Evolutionary conservation across 2,113 vertebrate species (phyloP).

Genomic region (Petrocephalus zakoni): DNA sequence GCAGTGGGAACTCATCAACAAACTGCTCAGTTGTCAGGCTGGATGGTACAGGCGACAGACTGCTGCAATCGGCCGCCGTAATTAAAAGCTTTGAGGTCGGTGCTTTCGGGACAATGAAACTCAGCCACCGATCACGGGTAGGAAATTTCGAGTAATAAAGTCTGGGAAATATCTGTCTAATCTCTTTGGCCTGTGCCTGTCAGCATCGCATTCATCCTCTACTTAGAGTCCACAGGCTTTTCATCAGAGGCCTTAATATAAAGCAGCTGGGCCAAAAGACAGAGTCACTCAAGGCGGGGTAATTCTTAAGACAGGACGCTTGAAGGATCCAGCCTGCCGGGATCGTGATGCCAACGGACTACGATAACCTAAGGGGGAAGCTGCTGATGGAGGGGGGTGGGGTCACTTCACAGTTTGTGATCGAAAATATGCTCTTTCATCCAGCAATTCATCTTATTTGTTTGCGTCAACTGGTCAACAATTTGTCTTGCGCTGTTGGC

Average conservation of each 20-base stretch:
- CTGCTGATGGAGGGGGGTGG: neutral
- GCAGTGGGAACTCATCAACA: neutral
- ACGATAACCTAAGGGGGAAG: neutral
- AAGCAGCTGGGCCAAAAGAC: neutral
- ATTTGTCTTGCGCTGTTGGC: neutral
- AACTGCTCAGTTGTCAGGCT: neutral
- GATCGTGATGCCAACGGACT: neutral
- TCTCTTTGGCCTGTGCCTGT: neutral
- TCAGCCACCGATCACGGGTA: neutral
- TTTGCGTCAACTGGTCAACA: neutral
- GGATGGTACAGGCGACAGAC: neutral
- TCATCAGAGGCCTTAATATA: neutral
- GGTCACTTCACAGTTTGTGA: neutral
- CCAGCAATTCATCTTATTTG: neutral
- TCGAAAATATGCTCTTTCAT: neutral
- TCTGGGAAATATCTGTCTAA: neutral
- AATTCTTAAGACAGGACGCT: slow-evolving; percentile 7
- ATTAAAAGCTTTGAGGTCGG: neutral
- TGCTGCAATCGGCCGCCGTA: neutral
- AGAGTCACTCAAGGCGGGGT: neutral
- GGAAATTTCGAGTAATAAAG: neutral
- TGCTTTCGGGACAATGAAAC: slow-evolving; percentile 4
- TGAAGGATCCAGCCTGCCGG: neutral
- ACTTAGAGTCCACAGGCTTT: neutral
- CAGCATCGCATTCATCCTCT: neutral